phyloP scores from a whole-genome alignment of 2,113 vertebrate genomes.

The Macquaria australasica region DNA sequence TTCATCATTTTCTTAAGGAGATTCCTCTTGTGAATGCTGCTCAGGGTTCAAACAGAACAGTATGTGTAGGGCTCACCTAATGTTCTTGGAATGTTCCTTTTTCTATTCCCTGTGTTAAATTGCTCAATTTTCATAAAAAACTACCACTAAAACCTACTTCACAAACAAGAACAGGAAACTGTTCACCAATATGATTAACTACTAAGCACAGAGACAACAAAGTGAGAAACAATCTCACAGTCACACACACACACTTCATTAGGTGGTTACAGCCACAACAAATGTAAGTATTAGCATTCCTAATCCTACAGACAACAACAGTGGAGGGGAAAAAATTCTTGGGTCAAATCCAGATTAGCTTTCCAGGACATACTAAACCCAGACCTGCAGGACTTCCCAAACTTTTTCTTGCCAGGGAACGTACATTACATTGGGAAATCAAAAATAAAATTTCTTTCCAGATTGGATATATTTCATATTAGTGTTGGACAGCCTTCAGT shows the following conservation, averaged over 20 bases:
- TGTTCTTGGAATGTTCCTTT: neutral
- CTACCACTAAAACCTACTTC: neutral
- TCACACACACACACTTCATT: neutral
- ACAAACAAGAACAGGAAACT: conserved; percentile 6
- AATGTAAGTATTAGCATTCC: conserved; percentile 4
- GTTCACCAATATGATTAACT: neutral
- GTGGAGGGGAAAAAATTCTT: neutral
- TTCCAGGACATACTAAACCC: conserved; percentile 30
- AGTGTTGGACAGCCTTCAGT: conserved; percentile 31
- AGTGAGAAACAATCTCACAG: neutral
- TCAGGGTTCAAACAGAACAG: conserved; percentile 1
- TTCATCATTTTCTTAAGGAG: neutral
- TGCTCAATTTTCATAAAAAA: neutral
- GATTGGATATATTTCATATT: conserved; percentile 31
- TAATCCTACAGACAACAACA: conserved; percentile 18
- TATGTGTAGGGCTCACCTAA: neutral
- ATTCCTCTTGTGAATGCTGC: neutral
- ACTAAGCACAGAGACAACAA: conserved; percentile 1
- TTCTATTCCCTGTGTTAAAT: neutral
- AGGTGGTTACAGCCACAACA: neutral
- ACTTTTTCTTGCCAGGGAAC: conserved; percentile 23
- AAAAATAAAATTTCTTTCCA: conserved; percentile 8
- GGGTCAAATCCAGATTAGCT: conserved; percentile 33
- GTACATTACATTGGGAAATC: conserved; percentile 16
- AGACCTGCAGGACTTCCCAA: conserved; percentile 22